Conservation (phyloP, 2,797 vertebrate genomes). For the Cottoperca gobio region DNA sequence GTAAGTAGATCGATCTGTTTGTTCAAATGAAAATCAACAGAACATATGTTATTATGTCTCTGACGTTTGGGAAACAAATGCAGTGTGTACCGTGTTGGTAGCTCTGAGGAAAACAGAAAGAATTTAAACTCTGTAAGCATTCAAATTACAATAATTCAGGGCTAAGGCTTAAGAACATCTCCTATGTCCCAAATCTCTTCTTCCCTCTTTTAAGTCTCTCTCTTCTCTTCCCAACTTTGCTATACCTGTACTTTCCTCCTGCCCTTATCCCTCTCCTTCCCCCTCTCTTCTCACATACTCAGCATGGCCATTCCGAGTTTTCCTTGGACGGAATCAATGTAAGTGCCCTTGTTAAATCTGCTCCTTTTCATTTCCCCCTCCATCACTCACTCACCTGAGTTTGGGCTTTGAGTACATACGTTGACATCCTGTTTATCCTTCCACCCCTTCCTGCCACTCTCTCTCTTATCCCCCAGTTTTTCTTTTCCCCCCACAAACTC, state of each 20-base stretch:
- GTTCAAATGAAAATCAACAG: too few relatives aligned
- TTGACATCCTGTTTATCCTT: constrained; percentile 49
- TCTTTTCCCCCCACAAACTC: constrained; percentile 42
- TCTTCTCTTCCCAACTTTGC: constrained; percentile 52
- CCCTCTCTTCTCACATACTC: constrained; percentile 21
- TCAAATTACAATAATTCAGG: not conserved
- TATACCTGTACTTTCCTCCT: constrained; percentile 35
- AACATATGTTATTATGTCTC: too few relatives aligned
- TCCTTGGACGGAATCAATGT: constrained; percentile 98
- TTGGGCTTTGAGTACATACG: constrained; percentile 31
- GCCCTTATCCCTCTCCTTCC: constrained; percentile 1
- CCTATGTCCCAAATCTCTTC: constrained; percentile 21
- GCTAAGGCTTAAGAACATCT: not conserved
- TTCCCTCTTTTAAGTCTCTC: constrained; percentile 38
- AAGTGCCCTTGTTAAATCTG: constrained; percentile 79
- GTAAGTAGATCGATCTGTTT: too few relatives aligned
- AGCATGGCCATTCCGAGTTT: constrained; percentile 94
- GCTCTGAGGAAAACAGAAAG: too few relatives aligned
- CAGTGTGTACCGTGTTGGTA: too few relatives aligned
- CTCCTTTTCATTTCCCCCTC: constrained; percentile 5
- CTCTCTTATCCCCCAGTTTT: constrained; percentile 34
- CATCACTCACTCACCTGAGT: constrained; percentile 43
- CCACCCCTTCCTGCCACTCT: constrained; percentile 19
- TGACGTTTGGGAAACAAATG: too few relatives aligned
- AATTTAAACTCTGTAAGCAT: too few relatives aligned